phyloP scores from a whole-genome alignment of 2,113 vertebrate genomes.

The Cryptomyrus ogoouensis region DNA sequence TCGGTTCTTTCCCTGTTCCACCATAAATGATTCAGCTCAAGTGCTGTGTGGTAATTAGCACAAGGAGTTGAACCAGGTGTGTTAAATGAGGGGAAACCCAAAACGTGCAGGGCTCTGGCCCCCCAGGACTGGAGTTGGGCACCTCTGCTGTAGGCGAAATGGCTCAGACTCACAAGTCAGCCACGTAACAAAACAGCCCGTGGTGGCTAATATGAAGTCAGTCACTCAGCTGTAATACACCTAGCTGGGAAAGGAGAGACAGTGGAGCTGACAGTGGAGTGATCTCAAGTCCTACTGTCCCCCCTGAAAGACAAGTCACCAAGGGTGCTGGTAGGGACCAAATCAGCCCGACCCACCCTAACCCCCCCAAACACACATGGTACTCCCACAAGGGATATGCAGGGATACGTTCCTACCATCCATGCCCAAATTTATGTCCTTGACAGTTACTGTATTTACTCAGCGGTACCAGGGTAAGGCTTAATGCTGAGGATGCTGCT shows the following conservation, averaged over 20 bases:
- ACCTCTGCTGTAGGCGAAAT: neutral
- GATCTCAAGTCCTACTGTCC: neutral
- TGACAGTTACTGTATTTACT: neutral
- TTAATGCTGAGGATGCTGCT: neutral
- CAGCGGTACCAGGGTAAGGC: neutral
- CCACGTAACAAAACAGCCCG: neutral
- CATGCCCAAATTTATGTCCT: neutral
- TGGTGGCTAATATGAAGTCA: neutral
- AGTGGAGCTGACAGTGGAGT: neutral
- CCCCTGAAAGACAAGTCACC: too few species aligned
- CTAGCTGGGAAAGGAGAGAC: neutral
- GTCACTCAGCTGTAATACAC: neutral
- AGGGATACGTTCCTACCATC: neutral
- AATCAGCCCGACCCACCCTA: too few species aligned
- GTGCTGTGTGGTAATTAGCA: too few species aligned
- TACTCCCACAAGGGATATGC: too few species aligned
- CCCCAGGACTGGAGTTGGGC: too few species aligned
- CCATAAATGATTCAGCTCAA: too few species aligned
- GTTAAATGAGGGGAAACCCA: too few species aligned
- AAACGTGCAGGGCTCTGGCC: too few species aligned
- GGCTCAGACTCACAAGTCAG: neutral
- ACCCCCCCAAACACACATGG: neutral
- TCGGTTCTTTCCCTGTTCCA: too few species aligned
- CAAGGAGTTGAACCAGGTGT: too few species aligned
- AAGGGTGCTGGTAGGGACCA: too few species aligned